phyloP scores from a whole-genome alignment of 2,113 vertebrate genomes.

The Lota lota region DNA sequence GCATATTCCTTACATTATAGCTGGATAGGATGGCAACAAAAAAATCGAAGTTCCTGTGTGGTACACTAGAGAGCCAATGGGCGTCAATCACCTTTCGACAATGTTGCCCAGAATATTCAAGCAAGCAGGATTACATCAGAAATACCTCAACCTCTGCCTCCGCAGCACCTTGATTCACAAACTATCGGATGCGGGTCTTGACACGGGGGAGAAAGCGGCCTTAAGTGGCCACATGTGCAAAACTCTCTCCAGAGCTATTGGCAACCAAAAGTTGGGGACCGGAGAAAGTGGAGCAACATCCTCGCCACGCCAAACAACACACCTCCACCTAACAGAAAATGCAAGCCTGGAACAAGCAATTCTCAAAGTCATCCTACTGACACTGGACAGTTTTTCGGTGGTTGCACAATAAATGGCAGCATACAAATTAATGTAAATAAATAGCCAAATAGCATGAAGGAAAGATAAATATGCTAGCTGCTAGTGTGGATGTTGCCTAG shows the following conservation, averaged over 20 bases:
- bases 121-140: neutral
- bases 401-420: neutral
- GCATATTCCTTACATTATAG: neutral
- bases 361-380: too few relatives aligned
- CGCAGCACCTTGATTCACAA: neutral
- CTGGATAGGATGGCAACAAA: neutral
- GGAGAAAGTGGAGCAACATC: too few relatives aligned
- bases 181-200: too few relatives aligned
- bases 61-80: conserved; percentile 8
- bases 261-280: neutral
- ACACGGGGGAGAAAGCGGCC: too few relatives aligned
- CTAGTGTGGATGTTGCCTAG: too few relatives aligned
- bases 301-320: too few relatives aligned
- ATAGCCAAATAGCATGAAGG: neutral
- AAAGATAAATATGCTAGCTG: too few relatives aligned
- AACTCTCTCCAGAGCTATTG: neutral
- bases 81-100: neutral
- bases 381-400: too few relatives aligned
- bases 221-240: too few relatives aligned
- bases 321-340: too few relatives aligned
- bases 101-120: conserved; percentile 8
- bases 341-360: too few relatives aligned
- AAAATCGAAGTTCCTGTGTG: neutral
- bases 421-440: neutral
- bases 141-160: conserved; percentile 3